phyloP scores from a whole-genome alignment of 1,140 invertebrate species.

The Theocolax elegans region DNA sequence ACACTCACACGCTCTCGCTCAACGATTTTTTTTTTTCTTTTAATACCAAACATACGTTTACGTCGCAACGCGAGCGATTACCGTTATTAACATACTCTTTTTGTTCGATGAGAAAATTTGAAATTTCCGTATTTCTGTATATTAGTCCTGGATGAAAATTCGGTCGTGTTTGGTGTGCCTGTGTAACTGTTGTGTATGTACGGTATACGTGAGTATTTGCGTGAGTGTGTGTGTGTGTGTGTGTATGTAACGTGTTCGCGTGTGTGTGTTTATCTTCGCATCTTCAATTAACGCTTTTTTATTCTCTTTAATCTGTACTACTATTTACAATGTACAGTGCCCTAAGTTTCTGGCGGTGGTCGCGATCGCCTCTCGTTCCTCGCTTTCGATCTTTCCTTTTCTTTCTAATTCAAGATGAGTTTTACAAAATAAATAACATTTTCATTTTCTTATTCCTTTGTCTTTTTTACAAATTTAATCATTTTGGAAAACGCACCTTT shows the following conservation, averaged over 20 bases:
- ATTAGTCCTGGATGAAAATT: background rate
- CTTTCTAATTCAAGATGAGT: background rate
- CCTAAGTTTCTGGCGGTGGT: conserved; percentile 55
- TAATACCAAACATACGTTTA: conserved; percentile 46
- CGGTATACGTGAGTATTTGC: background rate
- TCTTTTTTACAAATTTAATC: no score
- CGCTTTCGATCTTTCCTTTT: conserved; percentile 17
- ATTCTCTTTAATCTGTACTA: conserved; percentile 54
- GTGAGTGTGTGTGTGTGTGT: conserved; percentile 12
- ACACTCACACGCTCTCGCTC: conserved; percentile 27
- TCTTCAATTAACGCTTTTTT: conserved; percentile 38
- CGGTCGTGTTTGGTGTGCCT: background rate
- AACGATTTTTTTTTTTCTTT: conserved; percentile 47
- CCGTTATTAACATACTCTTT: conserved; percentile 28
- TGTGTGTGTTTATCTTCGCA: conserved; percentile 10
- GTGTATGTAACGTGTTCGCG: conserved; percentile 11
- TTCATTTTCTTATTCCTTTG: no score
- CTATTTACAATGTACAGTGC: conserved; percentile 68
- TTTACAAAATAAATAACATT: no score
- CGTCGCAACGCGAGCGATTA: conserved; percentile 15
- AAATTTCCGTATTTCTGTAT: conserved; percentile 28
- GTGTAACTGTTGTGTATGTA: conserved; percentile 28
- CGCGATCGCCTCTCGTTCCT: conserved; percentile 42
- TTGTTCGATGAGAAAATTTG: conserved; percentile 30
- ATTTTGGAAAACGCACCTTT: no score